Percentiles rank a stretch among this genome's conserved stretches.
phyloP scores from a whole-genome alignment of 2,113 vertebrate species.

The Microcebus jonahi region DNA sequence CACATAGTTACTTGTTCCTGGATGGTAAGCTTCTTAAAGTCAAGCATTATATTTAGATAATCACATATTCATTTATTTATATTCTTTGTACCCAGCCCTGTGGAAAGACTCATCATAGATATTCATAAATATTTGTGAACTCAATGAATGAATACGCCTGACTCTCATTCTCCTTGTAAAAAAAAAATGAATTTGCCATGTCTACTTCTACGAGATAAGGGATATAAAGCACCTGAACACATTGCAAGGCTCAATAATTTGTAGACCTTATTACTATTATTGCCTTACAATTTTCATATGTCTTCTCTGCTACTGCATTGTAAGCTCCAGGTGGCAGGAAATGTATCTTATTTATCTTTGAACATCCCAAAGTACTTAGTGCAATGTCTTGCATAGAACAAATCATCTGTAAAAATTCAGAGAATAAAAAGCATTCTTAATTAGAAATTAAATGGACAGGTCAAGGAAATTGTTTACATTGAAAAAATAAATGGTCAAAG shows the following conservation, averaged over 20 bases:
- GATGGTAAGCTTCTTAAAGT: not conserved
- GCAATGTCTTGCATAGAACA: not conserved
- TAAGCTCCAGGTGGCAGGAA: not conserved
- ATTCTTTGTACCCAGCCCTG: not conserved
- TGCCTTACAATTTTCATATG: not conserved
- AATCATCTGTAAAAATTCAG: conserved; percentile 25
- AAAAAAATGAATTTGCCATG: not conserved
- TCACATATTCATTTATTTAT: not conserved
- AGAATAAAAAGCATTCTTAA: not conserved
- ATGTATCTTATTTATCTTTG: not conserved
- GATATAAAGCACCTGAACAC: not conserved
- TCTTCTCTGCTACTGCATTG: not conserved
- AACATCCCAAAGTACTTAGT: not conserved
- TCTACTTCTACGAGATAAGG: not conserved
- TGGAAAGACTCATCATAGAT: not conserved
- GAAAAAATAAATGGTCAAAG: conserved; percentile 26
- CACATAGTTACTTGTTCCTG: not conserved
- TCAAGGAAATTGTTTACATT: not conserved
- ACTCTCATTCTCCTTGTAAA: not conserved
- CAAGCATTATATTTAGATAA: not conserved
- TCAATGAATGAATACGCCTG: not conserved
- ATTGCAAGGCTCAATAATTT: not conserved
- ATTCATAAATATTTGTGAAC: not conserved
- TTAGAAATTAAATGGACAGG: not conserved
- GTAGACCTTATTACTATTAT: not conserved